phyloP scores from a whole-genome alignment of 2,113 vertebrate genomes.

The Colius striatus region DNA sequence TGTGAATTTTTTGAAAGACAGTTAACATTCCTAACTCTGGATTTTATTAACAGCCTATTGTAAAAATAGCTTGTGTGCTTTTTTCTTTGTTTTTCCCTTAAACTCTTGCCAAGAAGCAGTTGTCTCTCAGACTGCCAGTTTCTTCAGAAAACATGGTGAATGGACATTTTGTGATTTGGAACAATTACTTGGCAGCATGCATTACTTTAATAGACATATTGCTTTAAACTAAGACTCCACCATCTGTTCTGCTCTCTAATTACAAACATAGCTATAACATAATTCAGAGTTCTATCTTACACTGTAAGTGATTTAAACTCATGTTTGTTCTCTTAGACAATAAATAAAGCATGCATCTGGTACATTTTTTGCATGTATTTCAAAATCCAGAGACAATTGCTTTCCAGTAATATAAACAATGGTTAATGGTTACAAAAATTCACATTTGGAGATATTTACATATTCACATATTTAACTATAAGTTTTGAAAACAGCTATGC shows the following conservation, averaged over 20 bases:
- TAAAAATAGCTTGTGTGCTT: fast-evolving
- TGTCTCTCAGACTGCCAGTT: neutral
- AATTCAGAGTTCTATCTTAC: neutral
- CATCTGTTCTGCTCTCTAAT: constrained; percentile 36
- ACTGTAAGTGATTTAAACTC: neutral
- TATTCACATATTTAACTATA: neutral
- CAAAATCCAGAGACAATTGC: neutral
- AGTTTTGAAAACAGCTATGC: neutral
- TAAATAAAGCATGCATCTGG: neutral
- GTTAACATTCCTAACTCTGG: neutral
- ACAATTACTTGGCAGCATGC: neutral
- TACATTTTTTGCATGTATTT: neutral
- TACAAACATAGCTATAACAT: neutral
- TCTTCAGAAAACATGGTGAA: neutral
- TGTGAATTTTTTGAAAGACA: neutral
- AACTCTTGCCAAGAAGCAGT: neutral
- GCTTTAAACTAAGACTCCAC: constrained; percentile 5
- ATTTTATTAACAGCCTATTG: neutral
- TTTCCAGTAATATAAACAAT: neutral
- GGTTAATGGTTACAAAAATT: neutral
- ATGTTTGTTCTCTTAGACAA: neutral
- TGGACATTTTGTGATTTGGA: neutral
- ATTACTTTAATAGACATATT: constrained; percentile 37
- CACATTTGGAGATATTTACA: neutral
- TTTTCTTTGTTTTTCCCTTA: neutral